Evolutionary conservation across 1,140 invertebrate species (phyloP), one percentile per base, ranked within the genome.

Genomic region (Drosophila subobscura): DNA sequence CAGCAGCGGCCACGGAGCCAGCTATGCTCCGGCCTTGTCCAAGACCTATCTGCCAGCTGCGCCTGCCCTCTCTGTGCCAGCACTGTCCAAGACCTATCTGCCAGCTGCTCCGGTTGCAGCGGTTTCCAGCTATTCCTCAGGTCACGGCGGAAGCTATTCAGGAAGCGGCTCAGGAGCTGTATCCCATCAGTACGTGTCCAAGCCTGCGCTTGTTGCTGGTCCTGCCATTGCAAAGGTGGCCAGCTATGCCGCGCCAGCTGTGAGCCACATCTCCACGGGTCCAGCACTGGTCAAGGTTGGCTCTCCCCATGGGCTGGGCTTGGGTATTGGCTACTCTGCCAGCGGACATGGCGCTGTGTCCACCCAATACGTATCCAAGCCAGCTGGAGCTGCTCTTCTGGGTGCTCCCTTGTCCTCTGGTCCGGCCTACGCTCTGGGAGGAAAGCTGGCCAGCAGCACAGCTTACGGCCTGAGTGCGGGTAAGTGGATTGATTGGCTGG

Each of bases 141-240:
- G 33, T 37, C 29, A 33, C 29, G 29, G 29, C 3, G 29, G 29
- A 8, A 33, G 29, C 29, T 76, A 79, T n/a, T 64, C 45, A 2
- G 12, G 20, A 22, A 64, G 33, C 25, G 80, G 51, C 3, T 61
- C 46, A 5, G 84, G 80, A 6, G 72, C 79, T 1, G 59, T 83
- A 10, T 90, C 77, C 1, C 89, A 91, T 68, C 89, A 84, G 33
- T 85, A 77, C 47, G 77, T 88, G 1, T 88, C 79, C 6, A 90
- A 90, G 59, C 79, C 83, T 0, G 65, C 77, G 1, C 10, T 37
- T 10, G 45, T 78, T n/a, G 64, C 63, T 14, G 79, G 63, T 60
- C 79, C 84, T 5, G 57, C 57, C 5, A 47, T 83, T 1, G 16
- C 68, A 8, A 63, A 90, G 54, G 25, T 64, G 16, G 60, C 78